Percentiles rank a stretch among this genome's conserved stretches.
phyloP scores from a whole-genome alignment of 2,888 invertebrate genomes.

The Pammene fasciana region DNA sequence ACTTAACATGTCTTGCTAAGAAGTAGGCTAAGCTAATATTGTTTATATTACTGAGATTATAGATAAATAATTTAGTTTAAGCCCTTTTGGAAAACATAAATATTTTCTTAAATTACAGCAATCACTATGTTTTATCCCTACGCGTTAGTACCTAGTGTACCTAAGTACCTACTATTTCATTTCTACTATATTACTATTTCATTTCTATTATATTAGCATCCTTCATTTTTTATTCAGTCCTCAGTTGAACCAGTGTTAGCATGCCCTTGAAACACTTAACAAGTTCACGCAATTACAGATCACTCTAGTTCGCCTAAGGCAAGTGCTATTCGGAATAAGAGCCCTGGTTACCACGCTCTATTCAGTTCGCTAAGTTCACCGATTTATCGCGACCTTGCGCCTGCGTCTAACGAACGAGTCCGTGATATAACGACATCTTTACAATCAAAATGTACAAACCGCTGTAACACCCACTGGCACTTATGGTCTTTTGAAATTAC shows the following conservation, averaged over 20 bases:
- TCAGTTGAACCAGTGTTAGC: neutral
- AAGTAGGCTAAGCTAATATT: too few relatives aligned
- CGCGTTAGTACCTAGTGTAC: too few relatives aligned
- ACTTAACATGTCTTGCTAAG: too few relatives aligned
- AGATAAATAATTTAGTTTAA: too few relatives aligned
- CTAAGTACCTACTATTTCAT: neutral
- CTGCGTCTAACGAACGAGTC: slow-evolving; percentile 57
- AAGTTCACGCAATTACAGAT: neutral
- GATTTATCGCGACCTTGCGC: slow-evolving; percentile 59
- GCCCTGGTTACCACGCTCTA: slow-evolving; percentile 29
- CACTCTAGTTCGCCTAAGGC: neutral
- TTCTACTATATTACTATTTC: neutral
- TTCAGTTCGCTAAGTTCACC: slow-evolving; percentile 30
- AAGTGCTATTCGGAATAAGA: slow-evolving; percentile 5
- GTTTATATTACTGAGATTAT: too few relatives aligned
- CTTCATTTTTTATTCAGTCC: neutral
- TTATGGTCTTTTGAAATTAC: neutral
- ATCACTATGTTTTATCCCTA: too few relatives aligned
- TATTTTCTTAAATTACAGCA: too few relatives aligned
- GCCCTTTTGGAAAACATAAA: too few relatives aligned
- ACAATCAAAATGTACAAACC: neutral
- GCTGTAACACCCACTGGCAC: neutral
- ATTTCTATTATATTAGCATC: neutral
- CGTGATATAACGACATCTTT: slow-evolving; percentile 30
- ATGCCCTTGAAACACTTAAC: neutral